A percentile compares a stretch with the other conserved stretches of the same genome.
Conservation (phyloP, 92 coral and sea anemone genomes). For the Montipora capitata region DNA sequence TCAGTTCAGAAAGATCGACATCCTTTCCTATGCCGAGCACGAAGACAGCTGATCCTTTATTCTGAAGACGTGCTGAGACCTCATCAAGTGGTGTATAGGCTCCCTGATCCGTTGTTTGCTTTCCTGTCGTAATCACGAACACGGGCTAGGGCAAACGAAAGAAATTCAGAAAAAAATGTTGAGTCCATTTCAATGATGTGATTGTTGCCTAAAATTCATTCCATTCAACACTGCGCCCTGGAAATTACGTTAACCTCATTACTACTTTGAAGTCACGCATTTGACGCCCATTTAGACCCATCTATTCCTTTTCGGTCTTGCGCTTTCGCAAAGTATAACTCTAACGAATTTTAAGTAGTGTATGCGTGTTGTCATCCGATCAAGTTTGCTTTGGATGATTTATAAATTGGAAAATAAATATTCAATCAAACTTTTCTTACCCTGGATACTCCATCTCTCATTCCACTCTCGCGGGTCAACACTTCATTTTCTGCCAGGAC, state of each 20-base stretch:
- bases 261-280: too few relatives aligned
- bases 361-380: too few relatives aligned
- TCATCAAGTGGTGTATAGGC: slow-evolving; percentile 40
- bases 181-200: too few relatives aligned
- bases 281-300: too few relatives aligned
- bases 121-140: slow-evolving; percentile 70
- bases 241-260: too few relatives aligned
- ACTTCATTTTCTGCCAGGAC: slow-evolving; percentile 82
- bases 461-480: slow-evolving; percentile 76
- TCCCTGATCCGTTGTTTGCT: slow-evolving; percentile 64
- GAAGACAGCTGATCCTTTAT: slow-evolving; percentile 55
- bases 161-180: too few relatives aligned
- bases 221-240: too few relatives aligned
- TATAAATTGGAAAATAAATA: neutral
- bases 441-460: slow-evolving; percentile 29
- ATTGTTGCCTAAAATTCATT: too few relatives aligned
- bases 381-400: too few relatives aligned
- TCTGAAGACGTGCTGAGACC: slow-evolving; percentile 57
- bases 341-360: too few relatives aligned
- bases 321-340: too few relatives aligned
- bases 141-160: neutral
- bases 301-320: too few relatives aligned
- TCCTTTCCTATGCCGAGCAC: slow-evolving; percentile 70
- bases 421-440: neutral
- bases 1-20: neutral